Evolutionary conservation across 1,140 invertebrate genomes (phyloP).

Genomic region (Calephelis nemesis): DNA sequence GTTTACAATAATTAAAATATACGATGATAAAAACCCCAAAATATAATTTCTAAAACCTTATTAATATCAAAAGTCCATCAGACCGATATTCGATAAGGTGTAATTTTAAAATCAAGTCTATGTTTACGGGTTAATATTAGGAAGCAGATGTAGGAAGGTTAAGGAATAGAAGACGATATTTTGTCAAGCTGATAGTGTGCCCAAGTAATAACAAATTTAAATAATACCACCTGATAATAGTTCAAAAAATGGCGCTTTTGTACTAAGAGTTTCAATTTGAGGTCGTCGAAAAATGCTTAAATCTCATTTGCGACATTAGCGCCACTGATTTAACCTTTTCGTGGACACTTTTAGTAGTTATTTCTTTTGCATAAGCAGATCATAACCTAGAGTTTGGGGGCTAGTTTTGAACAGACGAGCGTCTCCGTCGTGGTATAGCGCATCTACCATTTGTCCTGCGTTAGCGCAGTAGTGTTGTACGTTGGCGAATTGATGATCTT

Average conservation of each 20-base stretch:
- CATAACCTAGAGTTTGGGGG: background rate
- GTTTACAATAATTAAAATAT: background rate
- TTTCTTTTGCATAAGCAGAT: background rate
- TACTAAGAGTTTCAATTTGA: constrained; percentile 26
- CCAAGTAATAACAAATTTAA: too few species aligned
- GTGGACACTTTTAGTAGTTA: too few species aligned
- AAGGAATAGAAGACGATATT: too few species aligned
- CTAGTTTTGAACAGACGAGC: constrained; percentile 24
- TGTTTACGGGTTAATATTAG: background rate
- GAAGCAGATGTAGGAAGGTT: too few species aligned
- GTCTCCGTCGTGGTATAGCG: constrained; percentile 21
- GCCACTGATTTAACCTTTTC: too few species aligned
- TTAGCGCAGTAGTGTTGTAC: constrained; percentile 49
- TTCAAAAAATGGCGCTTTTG: too few species aligned
- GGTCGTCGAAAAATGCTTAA: background rate
- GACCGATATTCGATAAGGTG: background rate
- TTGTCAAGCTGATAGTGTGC: too few species aligned
- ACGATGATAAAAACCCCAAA: constrained; percentile 11
- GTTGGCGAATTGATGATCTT: constrained; percentile 52
- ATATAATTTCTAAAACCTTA: constrained; percentile 39
- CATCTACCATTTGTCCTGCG: constrained; percentile 59
- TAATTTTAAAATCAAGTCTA: background rate
- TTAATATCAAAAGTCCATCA: constrained; percentile 29
- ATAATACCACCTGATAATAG: too few species aligned
- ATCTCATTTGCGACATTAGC: too few species aligned